These are phyloP conservation scores for Cataglyphis hispanica DNA, from an alignment of 1,140 invertebrate species.

Conservation along the genomic window DNA sequence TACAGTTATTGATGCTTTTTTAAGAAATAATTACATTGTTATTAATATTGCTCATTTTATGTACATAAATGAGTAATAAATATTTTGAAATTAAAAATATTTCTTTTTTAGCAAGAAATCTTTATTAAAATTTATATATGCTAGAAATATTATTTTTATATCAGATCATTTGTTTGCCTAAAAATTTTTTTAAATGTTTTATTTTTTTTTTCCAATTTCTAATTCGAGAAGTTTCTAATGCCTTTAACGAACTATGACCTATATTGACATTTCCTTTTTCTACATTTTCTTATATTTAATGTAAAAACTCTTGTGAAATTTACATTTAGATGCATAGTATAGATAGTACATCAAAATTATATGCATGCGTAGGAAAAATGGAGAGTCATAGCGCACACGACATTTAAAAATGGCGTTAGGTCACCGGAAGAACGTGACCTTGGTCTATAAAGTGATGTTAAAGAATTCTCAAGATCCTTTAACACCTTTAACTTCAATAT, in stretches of 20 bases:
- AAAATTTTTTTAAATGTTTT: neutral
- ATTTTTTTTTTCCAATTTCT: neutral
- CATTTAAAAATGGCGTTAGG: conserved; percentile 62
- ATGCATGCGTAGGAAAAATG: conserved; percentile 52
- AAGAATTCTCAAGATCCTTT: conserved; percentile 47
- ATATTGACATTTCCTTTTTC: conserved; percentile 40
- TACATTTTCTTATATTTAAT: conserved; percentile 19
- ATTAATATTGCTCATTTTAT: neutral
- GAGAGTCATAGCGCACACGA: conserved; percentile 46
- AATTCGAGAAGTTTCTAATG: neutral
- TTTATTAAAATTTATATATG: neutral
- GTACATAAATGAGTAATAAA: neutral
- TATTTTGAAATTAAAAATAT: conserved; percentile 17
- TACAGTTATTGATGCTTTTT: neutral
- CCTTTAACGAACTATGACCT: conserved; percentile 20
- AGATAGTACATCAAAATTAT: conserved; percentile 26
- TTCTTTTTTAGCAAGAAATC: neutral
- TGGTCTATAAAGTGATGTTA: conserved; percentile 48
- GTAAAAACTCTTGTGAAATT: conserved; percentile 32
- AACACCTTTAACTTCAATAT: conserved; percentile 23
- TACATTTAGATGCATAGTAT: neutral
- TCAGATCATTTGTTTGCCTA: neutral
- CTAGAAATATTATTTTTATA: neutral
- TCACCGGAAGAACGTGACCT: conserved; percentile 54
- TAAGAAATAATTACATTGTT: neutral